These are phyloP conservation scores for Plectus sambesii DNA, from an alignment of 1,140 invertebrate genomes.

Conservation along the genomic window DNA sequence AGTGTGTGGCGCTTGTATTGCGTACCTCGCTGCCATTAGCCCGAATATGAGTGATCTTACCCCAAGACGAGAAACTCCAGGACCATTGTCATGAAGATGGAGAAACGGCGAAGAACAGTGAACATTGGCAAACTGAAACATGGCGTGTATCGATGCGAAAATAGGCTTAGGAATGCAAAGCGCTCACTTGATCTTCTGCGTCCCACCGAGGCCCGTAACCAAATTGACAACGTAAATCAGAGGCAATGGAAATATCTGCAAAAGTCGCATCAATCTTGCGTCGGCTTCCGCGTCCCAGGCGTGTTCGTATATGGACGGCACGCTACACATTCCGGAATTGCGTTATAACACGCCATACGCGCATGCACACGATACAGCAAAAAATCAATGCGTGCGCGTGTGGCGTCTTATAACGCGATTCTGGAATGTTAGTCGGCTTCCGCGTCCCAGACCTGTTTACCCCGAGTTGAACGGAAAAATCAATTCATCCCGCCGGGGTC, in stretches of 20 bases:
- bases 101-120: constrained; percentile 84
- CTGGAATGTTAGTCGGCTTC: too few relatives aligned
- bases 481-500: too few relatives aligned
- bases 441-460: too few relatives aligned
- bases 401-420: too few relatives aligned
- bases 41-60: constrained; percentile 70
- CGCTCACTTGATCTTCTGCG: constrained; percentile 65
- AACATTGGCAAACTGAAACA: constrained; percentile 85
- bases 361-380: too few relatives aligned
- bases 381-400: too few relatives aligned
- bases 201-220: constrained; percentile 90
- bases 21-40: constrained; percentile 75
- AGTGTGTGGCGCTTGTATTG: too few relatives aligned
- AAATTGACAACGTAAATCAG: constrained; percentile 87
- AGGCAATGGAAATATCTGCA: constrained; percentile 81
- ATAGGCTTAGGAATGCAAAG: constrained; percentile 14
- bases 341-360: too few relatives aligned
- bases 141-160: constrained; percentile 70
- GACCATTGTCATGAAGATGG: constrained; percentile 95
- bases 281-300: too few relatives aligned
- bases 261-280: constrained; percentile 50
- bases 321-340: too few relatives aligned
- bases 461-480: too few relatives aligned
- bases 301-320: too few relatives aligned
- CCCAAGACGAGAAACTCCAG: constrained; percentile 75